phyloP scores from a whole-genome alignment of 2,888 invertebrate species.

The Tipula unca region DNA sequence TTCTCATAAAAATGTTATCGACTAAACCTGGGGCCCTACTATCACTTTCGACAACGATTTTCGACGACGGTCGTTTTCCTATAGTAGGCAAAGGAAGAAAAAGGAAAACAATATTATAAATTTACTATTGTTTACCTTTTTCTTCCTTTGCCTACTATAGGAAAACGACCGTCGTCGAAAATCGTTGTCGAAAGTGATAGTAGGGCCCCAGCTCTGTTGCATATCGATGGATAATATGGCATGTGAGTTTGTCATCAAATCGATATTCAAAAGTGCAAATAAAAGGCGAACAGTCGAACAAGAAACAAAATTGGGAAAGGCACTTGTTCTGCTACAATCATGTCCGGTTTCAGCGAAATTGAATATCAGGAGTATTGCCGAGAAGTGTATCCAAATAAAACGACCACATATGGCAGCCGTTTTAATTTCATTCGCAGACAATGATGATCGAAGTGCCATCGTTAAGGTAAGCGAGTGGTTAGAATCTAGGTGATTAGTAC shows the following conservation, averaged over 20 bases:
- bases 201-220: constrained; percentile 32
- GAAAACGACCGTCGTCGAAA: too few relatives aligned
- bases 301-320: constrained; percentile 28
- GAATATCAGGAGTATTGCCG: constrained; percentile 36
- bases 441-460: constrained; percentile 31
- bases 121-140: too few relatives aligned
- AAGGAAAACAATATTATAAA: too few relatives aligned
- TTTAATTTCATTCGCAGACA: constrained; percentile 34
- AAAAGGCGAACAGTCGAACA: constrained; percentile 33
- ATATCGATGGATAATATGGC: constrained; percentile 35
- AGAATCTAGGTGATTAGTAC: constrained; percentile 32
- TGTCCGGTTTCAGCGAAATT: constrained; percentile 38
- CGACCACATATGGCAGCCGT: constrained; percentile 38
- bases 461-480: constrained; percentile 29
- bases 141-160: too few relatives aligned
- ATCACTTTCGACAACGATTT: too few relatives aligned
- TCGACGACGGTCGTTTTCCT: too few relatives aligned
- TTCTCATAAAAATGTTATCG: constrained; percentile 38
- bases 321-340: constrained; percentile 28
- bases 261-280: constrained; percentile 37
- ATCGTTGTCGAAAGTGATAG: too few relatives aligned
- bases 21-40: too few relatives aligned
- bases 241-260: constrained; percentile 38
- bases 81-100: too few relatives aligned
- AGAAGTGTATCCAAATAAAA: constrained; percentile 35